Base-by-base conservation (phyloP, 1,140 invertebrate genomes). In the Vollenhovia emeryi region DNA sequence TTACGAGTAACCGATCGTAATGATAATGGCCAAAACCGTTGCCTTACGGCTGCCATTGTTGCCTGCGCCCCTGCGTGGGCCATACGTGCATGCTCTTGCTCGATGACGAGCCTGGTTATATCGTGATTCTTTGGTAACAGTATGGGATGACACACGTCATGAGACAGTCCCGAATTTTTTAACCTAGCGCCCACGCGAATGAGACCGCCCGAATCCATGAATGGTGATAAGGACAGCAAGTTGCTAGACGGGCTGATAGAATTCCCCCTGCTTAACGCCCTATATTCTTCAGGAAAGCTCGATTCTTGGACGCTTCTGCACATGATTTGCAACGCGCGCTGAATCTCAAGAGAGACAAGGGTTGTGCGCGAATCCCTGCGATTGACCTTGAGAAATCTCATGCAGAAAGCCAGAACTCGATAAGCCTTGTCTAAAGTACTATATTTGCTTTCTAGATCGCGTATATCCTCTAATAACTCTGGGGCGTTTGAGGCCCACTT, bases 151-250 rank as follows among this genome's bases (percentile, higher is more conserved):
- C 48, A 8, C 0, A 18, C 18, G 4, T 74, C 18, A 1, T 21
- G 2, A 13, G 0, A 0, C 6, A 71, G 13, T 0, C 18, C 2
- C 0, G 13, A 27, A 0, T 57, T 30, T 21, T 55, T 7, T 0
- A 74, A 1, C 18, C 71, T 13, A 5, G 33, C 71, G 0, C 33
- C 71, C 0, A 74, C 50, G 3, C 71, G 50, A 0, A 74, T 30
- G n/a, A n/a, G n/a, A n/a, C 5, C 57, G 11, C 0, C 71, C 50
- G n/a, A n/a, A 5, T 57, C 52, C 0, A 11, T 0, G 18, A 57
- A 43, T 2, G 71, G 50, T 0, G 33, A 1, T 33, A 75, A 43
- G 0, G 48, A 36, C 1, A 36, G 6, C 2, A 75, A 0, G 8
- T 1, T 8, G 3, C 40, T 43, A 2, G 40, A 43, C 1, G 1